Evolutionary conservation across 2,797 vertebrate species (phyloP).

Genomic region (Syngnathus rostellatus): DNA sequence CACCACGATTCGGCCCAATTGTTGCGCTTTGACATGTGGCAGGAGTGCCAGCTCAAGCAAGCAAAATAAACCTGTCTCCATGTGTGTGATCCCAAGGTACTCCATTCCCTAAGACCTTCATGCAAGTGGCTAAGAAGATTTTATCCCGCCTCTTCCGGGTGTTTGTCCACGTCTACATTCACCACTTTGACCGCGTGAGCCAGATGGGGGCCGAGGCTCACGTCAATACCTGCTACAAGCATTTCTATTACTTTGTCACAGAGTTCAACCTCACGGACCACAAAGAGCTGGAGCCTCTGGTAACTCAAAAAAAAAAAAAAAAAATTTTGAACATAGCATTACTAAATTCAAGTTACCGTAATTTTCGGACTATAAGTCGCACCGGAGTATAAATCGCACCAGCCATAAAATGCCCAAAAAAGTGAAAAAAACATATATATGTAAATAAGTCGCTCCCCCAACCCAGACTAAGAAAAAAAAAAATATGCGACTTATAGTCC

Average conservation of each 20-base stretch:
- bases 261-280: slow-evolving; percentile 93
- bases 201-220: slow-evolving; percentile 97
- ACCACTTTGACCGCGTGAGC: slow-evolving; percentile 92
- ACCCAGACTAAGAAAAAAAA: no score
- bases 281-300: slow-evolving; percentile 97
- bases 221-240: slow-evolving; percentile 99
- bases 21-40: slow-evolving; percentile 15
- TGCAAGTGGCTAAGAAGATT: slow-evolving; percentile 94
- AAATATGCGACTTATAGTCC: no score
- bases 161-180: slow-evolving; percentile 98
- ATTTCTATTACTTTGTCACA: slow-evolving; percentile 94
- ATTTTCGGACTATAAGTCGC: no score
- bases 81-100: slow-evolving; percentile 74
- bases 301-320: slow-evolving; percentile 56
- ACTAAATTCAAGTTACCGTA: no score
- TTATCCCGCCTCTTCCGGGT: slow-evolving; percentile 94
- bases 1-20: slow-evolving; percentile 5
- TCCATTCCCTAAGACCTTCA: slow-evolving; percentile 95
- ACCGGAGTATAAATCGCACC: no score
- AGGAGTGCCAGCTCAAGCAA: not conserved
- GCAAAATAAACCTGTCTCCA: slow-evolving; percentile 16
- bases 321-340: no score
- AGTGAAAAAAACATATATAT: no score
- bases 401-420: no score
- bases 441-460: no score